These are phyloP conservation scores for Pseudoatta argentina DNA, from an alignment of 1,140 invertebrate genomes.

Conservation along the genomic window DNA sequence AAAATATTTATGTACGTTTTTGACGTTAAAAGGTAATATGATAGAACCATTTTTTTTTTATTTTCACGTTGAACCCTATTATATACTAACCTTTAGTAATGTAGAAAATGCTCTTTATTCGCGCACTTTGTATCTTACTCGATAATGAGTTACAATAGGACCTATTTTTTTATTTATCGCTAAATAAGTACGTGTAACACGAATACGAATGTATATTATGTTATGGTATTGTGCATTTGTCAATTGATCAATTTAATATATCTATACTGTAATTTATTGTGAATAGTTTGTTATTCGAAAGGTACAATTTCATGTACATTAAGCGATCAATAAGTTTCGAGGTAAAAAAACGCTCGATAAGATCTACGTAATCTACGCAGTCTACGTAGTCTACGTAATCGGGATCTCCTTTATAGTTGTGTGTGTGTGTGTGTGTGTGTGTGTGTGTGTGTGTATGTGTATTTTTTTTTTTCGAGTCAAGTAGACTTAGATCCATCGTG, in stretches of 20 bases:
- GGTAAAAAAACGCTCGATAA: neutral
- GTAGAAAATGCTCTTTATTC: neutral
- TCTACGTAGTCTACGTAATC: neutral
- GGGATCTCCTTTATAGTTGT: neutral
- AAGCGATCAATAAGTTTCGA: neutral
- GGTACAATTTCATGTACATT: neutral
- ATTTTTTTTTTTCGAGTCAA: neutral
- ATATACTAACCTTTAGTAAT: no score
- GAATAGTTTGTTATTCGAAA: neutral
- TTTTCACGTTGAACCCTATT: neutral
- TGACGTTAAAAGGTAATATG: neutral
- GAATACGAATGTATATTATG: no score
- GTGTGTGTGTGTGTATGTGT: no score
- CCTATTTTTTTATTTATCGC: no score
- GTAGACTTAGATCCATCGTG: conserved; percentile 44
- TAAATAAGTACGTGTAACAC: no score
- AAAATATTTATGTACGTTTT: neutral
- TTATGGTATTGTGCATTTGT: no score
- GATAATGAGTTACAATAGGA: no score
- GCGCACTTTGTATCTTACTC: neutral
- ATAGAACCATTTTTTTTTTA: no score
- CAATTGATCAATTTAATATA: no score
- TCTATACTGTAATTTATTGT: neutral
- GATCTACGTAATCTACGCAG: no score
- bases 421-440: no score